Percentiles rank a stretch among this genome's conserved stretches.
These are phyloP conservation scores for Mycalesis mineus DNA, from an alignment of 2,888 invertebrate species.

Conservation along the genomic window DNA sequence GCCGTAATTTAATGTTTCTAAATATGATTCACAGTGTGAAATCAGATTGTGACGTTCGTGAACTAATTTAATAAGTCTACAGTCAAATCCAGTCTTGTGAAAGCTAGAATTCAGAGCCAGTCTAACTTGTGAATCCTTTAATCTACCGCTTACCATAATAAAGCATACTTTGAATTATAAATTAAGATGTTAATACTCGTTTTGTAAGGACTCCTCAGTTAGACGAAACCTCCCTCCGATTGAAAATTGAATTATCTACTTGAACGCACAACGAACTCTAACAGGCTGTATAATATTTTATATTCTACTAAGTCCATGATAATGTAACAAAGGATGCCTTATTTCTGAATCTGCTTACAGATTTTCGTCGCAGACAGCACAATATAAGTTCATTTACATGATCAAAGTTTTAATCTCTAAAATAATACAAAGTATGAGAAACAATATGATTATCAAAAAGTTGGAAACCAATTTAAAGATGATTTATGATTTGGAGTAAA, in stretches of 20 bases:
- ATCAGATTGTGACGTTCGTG: too few species aligned
- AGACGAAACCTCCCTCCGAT: not conserved
- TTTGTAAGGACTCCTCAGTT: not conserved
- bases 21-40: too few species aligned
- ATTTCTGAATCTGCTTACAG: conserved; percentile 6
- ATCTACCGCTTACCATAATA: not conserved
- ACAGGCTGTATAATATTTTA: not conserved
- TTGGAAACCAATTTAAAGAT: too few species aligned
- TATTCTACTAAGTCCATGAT: not conserved
- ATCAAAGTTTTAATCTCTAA: not conserved
- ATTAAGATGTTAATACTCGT: not conserved
- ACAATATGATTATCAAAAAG: too few species aligned
- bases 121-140: too few species aligned
- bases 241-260: not conserved
- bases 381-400: not conserved
- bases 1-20: too few species aligned
- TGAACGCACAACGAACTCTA: not conserved
- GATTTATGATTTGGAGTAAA: too few species aligned
- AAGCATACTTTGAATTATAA: not conserved
- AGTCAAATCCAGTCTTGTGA: too few species aligned
- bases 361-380: not conserved
- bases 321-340: conserved; percentile 2
- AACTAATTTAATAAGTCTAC: too few species aligned
- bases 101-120: too few species aligned
- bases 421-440: not conserved